A percentile compares a stretch with the other conserved stretches of the same genome.
phyloP scores from a whole-genome alignment of 1,140 invertebrate genomes.

The Papilio polytes region DNA sequence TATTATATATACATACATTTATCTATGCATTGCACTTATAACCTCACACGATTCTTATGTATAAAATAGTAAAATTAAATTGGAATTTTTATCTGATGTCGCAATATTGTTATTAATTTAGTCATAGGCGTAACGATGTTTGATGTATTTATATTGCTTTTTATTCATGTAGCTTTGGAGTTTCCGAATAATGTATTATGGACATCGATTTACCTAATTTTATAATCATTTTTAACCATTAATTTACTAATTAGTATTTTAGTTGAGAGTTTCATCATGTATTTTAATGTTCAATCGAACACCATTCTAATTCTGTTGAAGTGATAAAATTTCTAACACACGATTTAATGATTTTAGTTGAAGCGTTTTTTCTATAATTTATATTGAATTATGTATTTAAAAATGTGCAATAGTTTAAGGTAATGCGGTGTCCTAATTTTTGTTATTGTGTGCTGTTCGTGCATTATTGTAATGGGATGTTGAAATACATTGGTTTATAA shows the following conservation, averaged over 20 bases:
- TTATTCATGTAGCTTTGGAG: conserved; percentile 35
- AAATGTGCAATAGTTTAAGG: conserved; percentile 8
- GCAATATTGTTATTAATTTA: conserved; percentile 26
- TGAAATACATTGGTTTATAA: conserved; percentile 76
- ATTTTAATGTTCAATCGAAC: too few species aligned
- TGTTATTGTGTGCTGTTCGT: conserved; percentile 62
- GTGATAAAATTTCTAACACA: too few species aligned
- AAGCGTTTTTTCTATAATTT: not conserved
- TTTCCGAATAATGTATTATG: conserved; percentile 25
- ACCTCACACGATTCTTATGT: conserved; percentile 6
- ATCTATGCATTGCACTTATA: conserved; percentile 2
- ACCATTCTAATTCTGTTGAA: too few species aligned
- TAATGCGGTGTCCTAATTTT: conserved; percentile 60
- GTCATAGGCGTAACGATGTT: conserved; percentile 32
- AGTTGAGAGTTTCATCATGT: not conserved
- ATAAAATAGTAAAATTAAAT: not conserved
- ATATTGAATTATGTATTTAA: not conserved
- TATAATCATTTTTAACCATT: not conserved
- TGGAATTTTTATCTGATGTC: not conserved
- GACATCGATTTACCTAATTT: conserved; percentile 26
- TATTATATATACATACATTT: conserved; percentile 45
- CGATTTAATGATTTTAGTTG: not conserved
- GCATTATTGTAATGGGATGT: conserved; percentile 74
- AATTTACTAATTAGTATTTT: too few species aligned
- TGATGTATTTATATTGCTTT: conserved; percentile 33